These are phyloP conservation scores for Carposina sasakii DNA, from an alignment of 1,140 invertebrate genomes.

Conservation along the genomic window DNA sequence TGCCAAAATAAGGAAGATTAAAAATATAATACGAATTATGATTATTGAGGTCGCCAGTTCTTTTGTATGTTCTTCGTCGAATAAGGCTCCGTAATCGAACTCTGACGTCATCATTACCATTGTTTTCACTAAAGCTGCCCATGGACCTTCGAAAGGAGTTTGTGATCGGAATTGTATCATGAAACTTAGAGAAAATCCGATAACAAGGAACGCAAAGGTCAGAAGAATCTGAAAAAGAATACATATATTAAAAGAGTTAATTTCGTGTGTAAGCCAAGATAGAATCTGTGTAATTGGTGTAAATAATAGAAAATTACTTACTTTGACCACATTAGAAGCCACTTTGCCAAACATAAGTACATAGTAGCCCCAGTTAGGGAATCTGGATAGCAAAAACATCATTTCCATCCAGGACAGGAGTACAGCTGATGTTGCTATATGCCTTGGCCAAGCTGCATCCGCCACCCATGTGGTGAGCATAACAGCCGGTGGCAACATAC, in stretches of 20 bases:
- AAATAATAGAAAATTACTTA: constrained; percentile 23
- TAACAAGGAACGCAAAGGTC: constrained; percentile 67
- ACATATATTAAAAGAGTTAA: constrained; percentile 7
- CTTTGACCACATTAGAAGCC: constrained; percentile 66
- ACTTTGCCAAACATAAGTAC: constrained; percentile 73
- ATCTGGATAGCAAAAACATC: constrained; percentile 71
- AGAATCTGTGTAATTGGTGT: too few species aligned
- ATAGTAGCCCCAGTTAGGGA: constrained; percentile 71
- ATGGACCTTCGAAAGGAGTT: constrained; percentile 61
- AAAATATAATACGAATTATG: constrained; percentile 72
- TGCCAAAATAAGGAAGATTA: constrained; percentile 75
- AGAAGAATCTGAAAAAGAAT: constrained; percentile 59
- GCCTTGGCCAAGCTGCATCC: constrained; percentile 59
- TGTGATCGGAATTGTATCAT: constrained; percentile 69
- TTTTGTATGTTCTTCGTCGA: constrained; percentile 48
- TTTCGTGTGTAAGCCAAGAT: too few species aligned
- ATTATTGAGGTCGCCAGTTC: constrained; percentile 43
- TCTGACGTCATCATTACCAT: constrained; percentile 76
- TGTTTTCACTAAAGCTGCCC: constrained; percentile 69
- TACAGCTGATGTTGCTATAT: constrained; percentile 68
- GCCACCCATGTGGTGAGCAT: constrained; percentile 23
- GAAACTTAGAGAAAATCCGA: constrained; percentile 73
- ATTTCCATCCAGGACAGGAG: constrained; percentile 72
- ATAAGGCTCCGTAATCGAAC: constrained; percentile 67
- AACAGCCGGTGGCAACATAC: constrained; percentile 36